Base-by-base conservation (phyloP, 2,888 invertebrate species). In the Automeris io region DNA sequence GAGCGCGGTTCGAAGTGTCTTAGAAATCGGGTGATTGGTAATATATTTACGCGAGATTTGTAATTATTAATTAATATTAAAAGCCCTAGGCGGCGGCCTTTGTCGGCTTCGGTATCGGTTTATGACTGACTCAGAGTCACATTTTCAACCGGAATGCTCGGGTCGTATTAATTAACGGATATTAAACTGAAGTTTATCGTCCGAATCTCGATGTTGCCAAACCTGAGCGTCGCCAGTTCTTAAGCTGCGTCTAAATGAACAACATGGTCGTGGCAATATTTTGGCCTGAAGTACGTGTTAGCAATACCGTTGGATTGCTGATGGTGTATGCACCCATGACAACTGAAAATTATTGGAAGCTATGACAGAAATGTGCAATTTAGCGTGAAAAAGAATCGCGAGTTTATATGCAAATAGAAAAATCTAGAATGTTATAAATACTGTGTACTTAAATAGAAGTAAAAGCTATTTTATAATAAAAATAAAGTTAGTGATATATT, bases 161-260 rank as follows among this genome's bases (percentile, higher is more conserved):
- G 71, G 69, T 75, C 70, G 82, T 80, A 83, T 86, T 85, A 83
- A 85, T 86, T 85, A 86, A 85, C 83, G 79, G 75, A 81, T 82
- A 81, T 85, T 79, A 81, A 82, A 85, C 77, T 75, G 75, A 75
- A 79, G 72, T 83, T 86, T 85, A 86, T 83, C 85, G 77, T 64
- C 58, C 68, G 62, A 72, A 86, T 85, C 82, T 83, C 75, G 72
- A 69, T 72, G 77, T 82, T 83, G 85, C 78, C 81, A 81, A 85
- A 83, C 83, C 71, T 67, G 76, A 63, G 70, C 62, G 70, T 64
- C 79, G 80, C 78, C 71, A 60, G 74, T 68, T 79, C 71, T 71
- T 75, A 78, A 45, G 43, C 47, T 40, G 26, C 37, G 45, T 35
- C 40, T 41, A 21, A n/a, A n/a, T n/a, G n/a, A n/a, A n/a, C n/a